phyloP scores from a whole-genome alignment of 2,797 vertebrate species.

The Uromys caudimaculatus region DNA sequence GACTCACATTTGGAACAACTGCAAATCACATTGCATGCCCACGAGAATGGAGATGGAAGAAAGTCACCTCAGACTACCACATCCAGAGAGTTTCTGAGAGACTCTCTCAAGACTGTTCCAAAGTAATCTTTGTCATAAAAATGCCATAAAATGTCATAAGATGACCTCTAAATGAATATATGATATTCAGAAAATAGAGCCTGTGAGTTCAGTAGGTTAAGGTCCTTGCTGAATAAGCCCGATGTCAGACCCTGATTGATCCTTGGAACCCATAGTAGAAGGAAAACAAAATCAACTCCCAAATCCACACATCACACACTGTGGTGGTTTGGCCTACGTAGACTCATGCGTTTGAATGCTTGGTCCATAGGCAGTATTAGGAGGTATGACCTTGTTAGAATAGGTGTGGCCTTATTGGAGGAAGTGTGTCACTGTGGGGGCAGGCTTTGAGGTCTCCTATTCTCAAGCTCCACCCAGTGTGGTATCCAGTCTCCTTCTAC shows the following conservation, averaged over 20 bases:
- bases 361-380: not conserved
- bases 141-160: not conserved
- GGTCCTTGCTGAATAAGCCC: not conserved
- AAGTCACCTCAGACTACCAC: not conserved
- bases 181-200: conserved; percentile 6
- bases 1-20: not conserved
- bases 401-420: not conserved
- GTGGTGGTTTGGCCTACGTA: not conserved
- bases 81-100: not conserved
- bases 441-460: not conserved
- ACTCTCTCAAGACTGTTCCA: not conserved
- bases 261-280: not conserved
- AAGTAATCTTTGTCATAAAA: not conserved
- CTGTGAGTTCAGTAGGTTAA: not conserved
- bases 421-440: not conserved
- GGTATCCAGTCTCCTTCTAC: not conserved
- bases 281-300: not conserved
- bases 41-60: not conserved
- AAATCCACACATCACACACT: not conserved
- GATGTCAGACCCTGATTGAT: not conserved
- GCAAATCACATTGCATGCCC: not conserved
- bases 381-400: not conserved
- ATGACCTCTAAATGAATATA: not conserved
- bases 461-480: not conserved
- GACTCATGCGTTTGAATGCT: not conserved